A percentile compares a stretch with the other conserved stretches of the same genome.
These are phyloP conservation scores for Esperia sulphurella DNA, from an alignment of 2,888 invertebrate species.

Conservation along the genomic window DNA sequence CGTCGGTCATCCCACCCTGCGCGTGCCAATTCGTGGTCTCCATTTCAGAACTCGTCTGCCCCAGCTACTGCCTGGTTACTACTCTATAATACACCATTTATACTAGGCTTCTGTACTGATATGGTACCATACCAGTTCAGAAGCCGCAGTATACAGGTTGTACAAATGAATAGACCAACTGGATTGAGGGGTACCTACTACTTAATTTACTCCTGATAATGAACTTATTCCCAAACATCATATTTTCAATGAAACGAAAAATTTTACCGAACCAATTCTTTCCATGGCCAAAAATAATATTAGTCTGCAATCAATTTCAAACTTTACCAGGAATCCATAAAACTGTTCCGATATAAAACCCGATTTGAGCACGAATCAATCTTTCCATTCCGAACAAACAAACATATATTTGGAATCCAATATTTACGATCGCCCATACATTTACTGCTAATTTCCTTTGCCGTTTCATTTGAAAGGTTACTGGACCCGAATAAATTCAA, in stretches of 20 bases:
- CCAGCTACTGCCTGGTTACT: too few relatives aligned
- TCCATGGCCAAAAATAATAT: neutral
- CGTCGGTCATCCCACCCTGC: too few relatives aligned
- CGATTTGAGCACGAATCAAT: neutral
- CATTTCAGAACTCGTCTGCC: too few relatives aligned
- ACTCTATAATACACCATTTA: too few relatives aligned
- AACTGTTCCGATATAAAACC: neutral
- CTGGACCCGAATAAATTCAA: constrained; percentile 2
- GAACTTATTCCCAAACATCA: too few relatives aligned
- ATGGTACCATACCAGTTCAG: too few relatives aligned
- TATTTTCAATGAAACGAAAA: neutral
- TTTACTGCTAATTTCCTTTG: constrained; percentile 8
- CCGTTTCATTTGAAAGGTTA: neutral
- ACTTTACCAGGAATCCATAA: constrained; percentile 3
- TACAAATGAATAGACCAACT: too few relatives aligned
- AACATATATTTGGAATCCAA: neutral
- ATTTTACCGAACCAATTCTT: neutral
- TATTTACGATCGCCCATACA: constrained; percentile 8
- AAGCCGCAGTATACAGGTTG: too few relatives aligned
- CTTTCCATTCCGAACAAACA: constrained; percentile 2
- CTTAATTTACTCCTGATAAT: too few relatives aligned
- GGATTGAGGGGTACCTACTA: too few relatives aligned
- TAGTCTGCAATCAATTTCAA: neutral
- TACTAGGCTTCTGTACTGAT: too few relatives aligned
- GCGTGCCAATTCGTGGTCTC: too few relatives aligned